Evolutionary conservation across 2,888 invertebrate species (phyloP), one percentile per base, ranked within the genome.

Genomic region (Esperia sulphurella): DNA sequence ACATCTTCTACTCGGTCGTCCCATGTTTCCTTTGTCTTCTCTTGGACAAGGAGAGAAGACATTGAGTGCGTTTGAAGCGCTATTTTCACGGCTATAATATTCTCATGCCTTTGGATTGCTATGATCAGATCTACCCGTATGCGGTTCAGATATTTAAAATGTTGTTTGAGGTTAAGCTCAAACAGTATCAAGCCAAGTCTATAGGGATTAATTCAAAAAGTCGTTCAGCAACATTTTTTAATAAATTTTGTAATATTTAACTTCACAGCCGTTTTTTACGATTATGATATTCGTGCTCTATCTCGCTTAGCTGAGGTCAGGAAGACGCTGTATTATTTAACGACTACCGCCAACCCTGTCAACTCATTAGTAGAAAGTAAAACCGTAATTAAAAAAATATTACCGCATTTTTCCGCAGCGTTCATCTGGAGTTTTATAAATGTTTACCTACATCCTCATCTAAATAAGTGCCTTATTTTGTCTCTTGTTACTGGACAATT

Each of bases 231-330:
- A 14, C 14, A 13, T 14, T 39, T 37, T 39, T 39, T 39, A 14
- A 39, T 39, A 41, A 46, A 41, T 41, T 35, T 10, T 9, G 30
- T 43, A 43, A 48, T 43, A 28, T 46, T 46, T 31, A 40, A 38
- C 42, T 45, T 50, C 39, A 46, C 48, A 54, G 56, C 56, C 57
- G 57, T 59, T 57, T 60, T n/a, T 65, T 64, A 59, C 56, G 59
- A 57, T 61, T 52, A 52, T 46, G 39, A 12, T 46, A 46, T 46
- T 43, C 50, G 50, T 50, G 50, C 46, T 48, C 41, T 54, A 54
- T 54, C 54, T 50, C 41, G 5, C 31, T 29, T 14, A 9, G 21
- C 28, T 13, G 14, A 33, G 45, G 49, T 35, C 49, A 51, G 48
- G 44, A 46, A 41, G 46, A 41, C 30, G 37, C 46, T 14, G 45